phyloP scores from a whole-genome alignment of 2,797 vertebrate species.

The Neosilurus mollespiculum region DNA sequence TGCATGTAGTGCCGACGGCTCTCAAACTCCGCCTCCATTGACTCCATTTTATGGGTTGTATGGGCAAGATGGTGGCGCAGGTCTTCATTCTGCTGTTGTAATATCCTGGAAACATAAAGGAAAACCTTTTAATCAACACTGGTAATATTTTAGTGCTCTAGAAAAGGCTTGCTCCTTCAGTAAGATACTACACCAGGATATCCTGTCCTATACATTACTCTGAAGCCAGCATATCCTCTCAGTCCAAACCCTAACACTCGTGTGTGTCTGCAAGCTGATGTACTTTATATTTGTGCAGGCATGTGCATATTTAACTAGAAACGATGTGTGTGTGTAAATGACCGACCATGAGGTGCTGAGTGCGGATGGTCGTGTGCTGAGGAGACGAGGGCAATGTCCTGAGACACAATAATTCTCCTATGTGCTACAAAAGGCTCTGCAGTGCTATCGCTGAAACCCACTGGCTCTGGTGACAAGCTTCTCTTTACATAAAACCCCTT shows the following conservation, averaged over 20 bases:
- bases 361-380: slow-evolving; percentile 41
- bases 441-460: neutral
- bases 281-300: neutral
- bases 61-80: slow-evolving; percentile 83
- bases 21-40: slow-evolving; percentile 91
- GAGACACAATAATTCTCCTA: slow-evolving; percentile 46
- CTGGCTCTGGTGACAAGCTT: neutral
- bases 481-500: neutral
- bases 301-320: slow-evolving; percentile 22
- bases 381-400: slow-evolving; percentile 40
- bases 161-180: neutral
- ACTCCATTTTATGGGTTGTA: slow-evolving; percentile 90
- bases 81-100: slow-evolving; percentile 97
- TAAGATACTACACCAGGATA: neutral
- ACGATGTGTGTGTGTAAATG: neutral
- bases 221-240: neutral
- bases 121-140: neutral
- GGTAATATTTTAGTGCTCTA: neutral
- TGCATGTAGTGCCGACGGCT: slow-evolving; percentile 90
- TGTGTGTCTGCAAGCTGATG: neutral
- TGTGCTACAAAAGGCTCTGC: slow-evolving; percentile 15
- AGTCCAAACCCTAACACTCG: neutral
- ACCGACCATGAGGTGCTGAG: slow-evolving; percentile 15
- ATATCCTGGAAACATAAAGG: slow-evolving; percentile 57
- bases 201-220: neutral